Base-by-base conservation (phyloP, 2,797 vertebrate genomes). In the Gallirallus australis region DNA sequence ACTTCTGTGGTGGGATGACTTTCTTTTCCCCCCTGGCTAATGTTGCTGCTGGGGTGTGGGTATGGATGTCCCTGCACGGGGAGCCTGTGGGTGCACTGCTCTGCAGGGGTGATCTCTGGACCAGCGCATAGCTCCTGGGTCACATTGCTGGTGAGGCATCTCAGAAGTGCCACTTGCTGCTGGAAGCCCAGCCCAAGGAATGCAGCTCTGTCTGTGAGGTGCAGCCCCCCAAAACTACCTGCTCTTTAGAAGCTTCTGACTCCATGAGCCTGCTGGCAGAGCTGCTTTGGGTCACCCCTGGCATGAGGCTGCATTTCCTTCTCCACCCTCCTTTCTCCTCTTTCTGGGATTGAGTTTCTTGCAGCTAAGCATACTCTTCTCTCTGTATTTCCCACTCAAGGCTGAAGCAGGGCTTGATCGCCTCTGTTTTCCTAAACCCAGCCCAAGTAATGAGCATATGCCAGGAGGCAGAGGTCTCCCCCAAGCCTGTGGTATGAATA, bases 121-220 rank as follows among this genome's bases (percentile, higher is more conserved):
- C 27, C 3, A 5, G 35, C 18, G 15, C 28, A 1, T 14, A 0
- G 1, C 27, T 45, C 40, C 37, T 0, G 2, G 39, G n/a, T 28
- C 68, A n/a, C 24, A 3, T 28, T 7, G 5, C 35, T 35, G 15
- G 12, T 6, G 1, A 10, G 17, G 9, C 15, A 2, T 3, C 59
- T 69, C 15, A 15, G 24, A 82, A 60, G 71, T 25, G 82, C 16
- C 14, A 2, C 7, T 66, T 0, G 0, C n/a, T 48, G 50, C 79
- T 68, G 1, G 0, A 33, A 61, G 30, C 37, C 8, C 1, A 0
- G 45, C 39, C 40, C 0, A 0, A 7, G 13, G 66, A 27, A 15
- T 3, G 1, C 5, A 40, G 48, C 39, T 3, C 54, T 42, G n/a
- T 2, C 61, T 30, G 8, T 8, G 35, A 84, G 53, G 53, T 24